Evolutionary conservation across 2,797 vertebrate genomes (phyloP).

Genomic region (Cirrhinus mrigala): DNA sequence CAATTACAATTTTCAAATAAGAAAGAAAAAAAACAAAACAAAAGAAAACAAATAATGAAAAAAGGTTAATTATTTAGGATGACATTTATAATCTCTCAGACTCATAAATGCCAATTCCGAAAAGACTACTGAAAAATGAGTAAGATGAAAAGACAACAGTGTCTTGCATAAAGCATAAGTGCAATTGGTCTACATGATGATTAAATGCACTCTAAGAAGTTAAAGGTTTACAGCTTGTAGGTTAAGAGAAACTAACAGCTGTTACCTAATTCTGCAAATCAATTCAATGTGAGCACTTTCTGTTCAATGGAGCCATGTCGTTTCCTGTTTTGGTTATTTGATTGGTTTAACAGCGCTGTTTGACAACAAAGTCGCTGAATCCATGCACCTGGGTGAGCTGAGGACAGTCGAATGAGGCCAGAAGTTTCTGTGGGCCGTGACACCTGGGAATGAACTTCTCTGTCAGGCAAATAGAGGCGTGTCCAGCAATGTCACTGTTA

Average conservation of each 20-base stretch:
- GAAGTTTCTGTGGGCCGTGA: conserved; percentile 84
- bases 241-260: conserved; percentile 10
- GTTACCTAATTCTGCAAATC: not conserved
- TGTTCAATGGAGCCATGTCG: not conserved
- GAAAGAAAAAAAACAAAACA: not conserved
- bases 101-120: not conserved
- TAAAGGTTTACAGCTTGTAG: not conserved
- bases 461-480: conserved; percentile 77
- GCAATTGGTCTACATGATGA: not conserved
- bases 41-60: too few relatives aligned
- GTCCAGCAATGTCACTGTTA: conserved; percentile 73
- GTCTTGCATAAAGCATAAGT: not conserved
- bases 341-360: conserved; percentile 64
- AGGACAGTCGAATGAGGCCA: conserved; percentile 85
- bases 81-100: not conserved
- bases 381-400: conserved; percentile 90
- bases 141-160: not conserved
- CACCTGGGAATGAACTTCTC: conserved; percentile 85
- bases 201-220: not conserved
- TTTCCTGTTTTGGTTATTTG: not conserved
- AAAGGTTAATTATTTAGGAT: not conserved
- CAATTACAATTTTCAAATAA: not conserved
- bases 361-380: conserved; percentile 80
- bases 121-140: not conserved
- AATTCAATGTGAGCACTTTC: not conserved